Base-by-base conservation (phyloP, 2,888 invertebrate genomes). In the Pyralis farinalis region DNA sequence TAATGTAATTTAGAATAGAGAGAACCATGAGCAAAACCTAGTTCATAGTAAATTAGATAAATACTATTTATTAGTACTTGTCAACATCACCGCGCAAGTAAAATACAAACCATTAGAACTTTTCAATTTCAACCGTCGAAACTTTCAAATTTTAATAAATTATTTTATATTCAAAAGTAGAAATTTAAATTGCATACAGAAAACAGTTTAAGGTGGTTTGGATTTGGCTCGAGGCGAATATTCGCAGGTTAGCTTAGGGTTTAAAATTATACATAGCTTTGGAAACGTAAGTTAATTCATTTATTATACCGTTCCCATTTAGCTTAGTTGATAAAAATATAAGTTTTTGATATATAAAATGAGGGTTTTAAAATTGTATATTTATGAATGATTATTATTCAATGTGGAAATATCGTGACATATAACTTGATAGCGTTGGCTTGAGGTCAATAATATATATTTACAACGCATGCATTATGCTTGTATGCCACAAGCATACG, bases 131-230 rank as follows among this genome's bases (percentile, higher is more conserved):
- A 27, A 20, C 11, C 31, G 29, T 29, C 12, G 11, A 43, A 46
- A 44, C 35, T 44, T 51, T 42, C 6, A 9, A 39, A 46, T 39
- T 44, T 42, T 40, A 42, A 46, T 40, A 46, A 50, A 45, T 46
- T 35, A 47, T 40, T 47, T 43, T 28, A 38, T 30, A 47, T 46
- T 47, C 36, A 42, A 43, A 43, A 34, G 39, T 46, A 32, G 20
- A 20, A 44, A 49, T 44, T 44, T 44, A 46, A 49, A 46, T 44
- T 44, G 41, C 34, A 38, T 40, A 37, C 39, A 37, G 37, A 46
- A 46, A 44, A 43, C 40, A 44, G 40, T 44, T 43, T 40, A 27
- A 43, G 37, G 31, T 36, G 42, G 34, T 41, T 34, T 16, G 37
- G 37, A 42, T 43, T 49, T 21, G 25, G 37, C 33, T 35, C 6